Percentiles rank a stretch among this genome's conserved stretches.
These are phyloP conservation scores for Rhinella marina DNA, from an alignment of 2,797 vertebrate species.

Conservation along the genomic window DNA sequence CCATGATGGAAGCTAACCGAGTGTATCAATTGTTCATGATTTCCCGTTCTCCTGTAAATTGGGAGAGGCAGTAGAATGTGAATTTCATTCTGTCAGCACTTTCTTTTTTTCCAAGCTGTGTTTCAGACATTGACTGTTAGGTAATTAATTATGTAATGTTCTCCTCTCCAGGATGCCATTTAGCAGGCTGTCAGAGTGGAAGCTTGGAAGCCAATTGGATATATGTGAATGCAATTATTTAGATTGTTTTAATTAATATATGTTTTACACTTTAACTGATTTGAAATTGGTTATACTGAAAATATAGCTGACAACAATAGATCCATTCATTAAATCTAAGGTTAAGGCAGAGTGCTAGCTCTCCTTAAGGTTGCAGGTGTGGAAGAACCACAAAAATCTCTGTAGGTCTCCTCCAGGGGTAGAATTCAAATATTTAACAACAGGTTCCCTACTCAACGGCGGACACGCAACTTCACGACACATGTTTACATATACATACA, in stretches of 20 bases:
- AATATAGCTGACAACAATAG: neutral
- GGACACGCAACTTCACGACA: too few species aligned
- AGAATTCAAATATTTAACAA: too few species aligned
- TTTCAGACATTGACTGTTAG: slow-evolving; percentile 75
- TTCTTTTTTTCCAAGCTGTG: slow-evolving; percentile 77
- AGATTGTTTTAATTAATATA: slow-evolving; percentile 62
- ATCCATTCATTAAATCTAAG: neutral
- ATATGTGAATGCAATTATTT: slow-evolving; percentile 63
- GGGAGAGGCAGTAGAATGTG: slow-evolving; percentile 76
- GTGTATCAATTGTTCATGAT: slow-evolving; percentile 88
- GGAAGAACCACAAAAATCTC: too few species aligned
- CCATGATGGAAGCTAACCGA: slow-evolving; percentile 86
- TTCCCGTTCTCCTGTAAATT: slow-evolving; percentile 87
- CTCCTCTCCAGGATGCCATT: slow-evolving; percentile 73
- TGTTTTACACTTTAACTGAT: slow-evolving; percentile 14
- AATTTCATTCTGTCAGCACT: slow-evolving; percentile 83
- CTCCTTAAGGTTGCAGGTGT: too few species aligned
- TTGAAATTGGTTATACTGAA: slow-evolving; percentile 20
- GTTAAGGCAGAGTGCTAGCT: neutral
- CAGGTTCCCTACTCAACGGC: too few species aligned
- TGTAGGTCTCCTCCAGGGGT: too few species aligned
- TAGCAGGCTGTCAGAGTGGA: slow-evolving; percentile 77
- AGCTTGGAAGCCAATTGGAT: slow-evolving; percentile 70
- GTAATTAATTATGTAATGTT: slow-evolving; percentile 87
- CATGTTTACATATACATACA: too few species aligned